Conservation (phyloP, 2,888 invertebrate species). For the Dastarcus helophoroides region DNA sequence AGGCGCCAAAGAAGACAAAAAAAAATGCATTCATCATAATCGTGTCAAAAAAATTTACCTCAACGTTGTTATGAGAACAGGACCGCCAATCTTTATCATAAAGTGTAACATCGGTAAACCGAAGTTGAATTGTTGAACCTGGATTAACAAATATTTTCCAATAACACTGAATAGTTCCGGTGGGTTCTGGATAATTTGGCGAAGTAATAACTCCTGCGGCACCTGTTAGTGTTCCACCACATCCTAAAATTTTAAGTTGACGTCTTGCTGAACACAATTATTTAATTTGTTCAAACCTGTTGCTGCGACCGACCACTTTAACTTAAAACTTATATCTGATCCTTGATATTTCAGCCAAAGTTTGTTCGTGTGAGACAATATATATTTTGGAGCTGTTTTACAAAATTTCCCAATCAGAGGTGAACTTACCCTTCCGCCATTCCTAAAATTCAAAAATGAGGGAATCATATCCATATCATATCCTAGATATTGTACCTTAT, state of each 20-base stretch:
- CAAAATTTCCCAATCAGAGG: constrained; percentile 75
- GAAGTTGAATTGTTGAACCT: constrained; percentile 58
- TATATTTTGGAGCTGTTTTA: constrained; percentile 51
- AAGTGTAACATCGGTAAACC: constrained; percentile 60
- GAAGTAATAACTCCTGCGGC: constrained; percentile 66
- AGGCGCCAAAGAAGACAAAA: too few species aligned
- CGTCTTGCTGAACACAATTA: too few species aligned
- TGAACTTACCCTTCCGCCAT: constrained; percentile 60
- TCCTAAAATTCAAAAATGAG: too few species aligned
- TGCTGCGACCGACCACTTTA: too few species aligned
- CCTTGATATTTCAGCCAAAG: constrained; percentile 62
- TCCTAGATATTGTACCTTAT: constrained; percentile 54
- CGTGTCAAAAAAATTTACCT: too few species aligned
- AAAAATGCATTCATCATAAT: too few species aligned
- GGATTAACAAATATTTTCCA: constrained; percentile 65
- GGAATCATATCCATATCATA: too few species aligned
- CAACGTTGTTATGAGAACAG: too few species aligned
- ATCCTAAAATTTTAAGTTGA: constrained; percentile 57
- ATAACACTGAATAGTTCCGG: constrained; percentile 60
- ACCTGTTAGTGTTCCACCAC: constrained; percentile 65
- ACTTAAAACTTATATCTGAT: too few species aligned
- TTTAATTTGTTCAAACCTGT: too few species aligned
- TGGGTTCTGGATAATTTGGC: constrained; percentile 71
- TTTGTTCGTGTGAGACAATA: constrained; percentile 67
- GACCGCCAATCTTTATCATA: too few species aligned